Evolutionary conservation across 2,797 vertebrate genomes (phyloP).

Genomic region (Choloepus didactylus): DNA sequence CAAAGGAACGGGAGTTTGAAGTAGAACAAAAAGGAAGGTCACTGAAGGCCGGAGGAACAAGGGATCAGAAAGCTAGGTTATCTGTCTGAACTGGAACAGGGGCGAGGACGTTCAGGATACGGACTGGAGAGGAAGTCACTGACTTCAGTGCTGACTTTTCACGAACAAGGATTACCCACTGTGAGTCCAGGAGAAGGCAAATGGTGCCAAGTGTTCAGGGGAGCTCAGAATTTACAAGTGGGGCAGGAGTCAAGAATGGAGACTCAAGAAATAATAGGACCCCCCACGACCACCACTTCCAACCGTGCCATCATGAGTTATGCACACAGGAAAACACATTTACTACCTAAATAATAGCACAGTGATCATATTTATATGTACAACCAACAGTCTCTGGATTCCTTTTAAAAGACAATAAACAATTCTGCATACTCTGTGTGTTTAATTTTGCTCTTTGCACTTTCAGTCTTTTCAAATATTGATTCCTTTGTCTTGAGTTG

Average conservation of each 20-base stretch:
- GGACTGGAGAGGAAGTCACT: neutral
- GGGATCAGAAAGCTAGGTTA: neutral
- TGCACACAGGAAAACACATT: neutral
- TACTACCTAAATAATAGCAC: neutral
- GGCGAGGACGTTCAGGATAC: neutral
- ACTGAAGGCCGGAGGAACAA: neutral
- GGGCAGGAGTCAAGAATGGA: neutral
- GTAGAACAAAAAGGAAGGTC: neutral
- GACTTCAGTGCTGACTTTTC: neutral
- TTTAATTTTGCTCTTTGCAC: neutral
- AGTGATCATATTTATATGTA: neutral
- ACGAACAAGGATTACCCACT: no score
- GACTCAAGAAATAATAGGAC: fast-evolving
- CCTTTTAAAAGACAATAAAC: neutral
- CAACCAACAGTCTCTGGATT: neutral
- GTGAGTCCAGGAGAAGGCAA: neutral
- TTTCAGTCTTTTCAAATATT: neutral
- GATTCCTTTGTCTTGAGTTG: neutral
- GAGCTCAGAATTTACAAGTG: no score
- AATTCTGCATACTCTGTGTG: neutral
- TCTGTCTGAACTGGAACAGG: neutral
- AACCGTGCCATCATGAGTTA: no score
- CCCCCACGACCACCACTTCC: neutral
- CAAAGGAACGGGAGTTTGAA: neutral
- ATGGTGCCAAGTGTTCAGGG: fast-evolving